phyloP scores from a whole-genome alignment of 2,888 invertebrate genomes.

The Drosophila phalerata region DNA sequence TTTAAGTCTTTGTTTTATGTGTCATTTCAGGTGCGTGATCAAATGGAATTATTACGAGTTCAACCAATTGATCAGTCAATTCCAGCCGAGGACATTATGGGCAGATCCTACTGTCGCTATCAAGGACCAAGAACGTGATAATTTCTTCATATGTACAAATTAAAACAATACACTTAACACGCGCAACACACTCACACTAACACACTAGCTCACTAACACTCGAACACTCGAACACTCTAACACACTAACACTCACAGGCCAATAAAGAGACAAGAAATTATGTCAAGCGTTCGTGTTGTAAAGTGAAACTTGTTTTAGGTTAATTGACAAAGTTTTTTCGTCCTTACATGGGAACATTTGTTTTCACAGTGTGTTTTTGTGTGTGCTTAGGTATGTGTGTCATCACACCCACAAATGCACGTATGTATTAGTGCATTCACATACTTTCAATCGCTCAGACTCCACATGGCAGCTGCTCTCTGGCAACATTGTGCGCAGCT shows the following conservation, averaged over 20 bases:
- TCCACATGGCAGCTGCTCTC: constrained; percentile 56
- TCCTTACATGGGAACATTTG: constrained; percentile 53
- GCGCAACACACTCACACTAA: constrained; percentile 3
- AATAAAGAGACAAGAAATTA: constrained; percentile 51
- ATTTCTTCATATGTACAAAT: constrained; percentile 72
- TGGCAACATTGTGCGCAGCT: constrained; percentile 69
- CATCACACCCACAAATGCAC: constrained; percentile 12
- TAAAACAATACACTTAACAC: constrained; percentile 23
- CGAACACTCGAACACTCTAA: no score
- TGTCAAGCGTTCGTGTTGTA: constrained; percentile 74
- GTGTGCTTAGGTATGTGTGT: constrained; percentile 32
- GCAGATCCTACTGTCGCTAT: constrained; percentile 87
- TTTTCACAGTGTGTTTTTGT: constrained; percentile 38
- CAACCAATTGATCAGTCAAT: constrained; percentile 88
- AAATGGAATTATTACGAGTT: constrained; percentile 87
- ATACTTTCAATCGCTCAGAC: constrained; percentile 63
- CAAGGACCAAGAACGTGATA: constrained; percentile 86
- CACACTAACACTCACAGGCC: constrained; percentile 6
- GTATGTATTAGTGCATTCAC: constrained; percentile 14
- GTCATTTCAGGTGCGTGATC: constrained; percentile 86
- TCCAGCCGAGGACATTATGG: constrained; percentile 87
- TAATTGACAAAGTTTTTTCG: constrained; percentile 78
- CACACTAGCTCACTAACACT: constrained; percentile 6
- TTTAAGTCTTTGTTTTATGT: not conserved
- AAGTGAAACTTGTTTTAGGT: constrained; percentile 79